A percentile compares a stretch with the other conserved stretches of the same genome.
These are phyloP conservation scores for Heterotis niloticus DNA, from an alignment of 2,113 vertebrate genomes.

Conservation along the genomic window DNA sequence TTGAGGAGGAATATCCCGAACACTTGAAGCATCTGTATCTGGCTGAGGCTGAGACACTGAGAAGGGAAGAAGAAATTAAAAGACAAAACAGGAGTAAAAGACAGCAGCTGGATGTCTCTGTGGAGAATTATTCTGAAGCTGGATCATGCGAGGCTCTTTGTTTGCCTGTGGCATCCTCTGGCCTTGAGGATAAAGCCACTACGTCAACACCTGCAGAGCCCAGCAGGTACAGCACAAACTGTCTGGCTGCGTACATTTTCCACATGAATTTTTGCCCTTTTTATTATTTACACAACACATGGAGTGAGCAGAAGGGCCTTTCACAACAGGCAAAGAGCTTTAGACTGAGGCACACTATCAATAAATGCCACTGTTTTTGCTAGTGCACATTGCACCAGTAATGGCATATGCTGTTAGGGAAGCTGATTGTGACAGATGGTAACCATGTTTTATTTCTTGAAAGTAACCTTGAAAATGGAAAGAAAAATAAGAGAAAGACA, in stretches of 20 bases:
- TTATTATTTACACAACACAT: not conserved
- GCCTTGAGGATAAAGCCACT: not conserved
- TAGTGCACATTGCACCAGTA: too few species aligned
- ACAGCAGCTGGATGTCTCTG: slow-evolving; percentile 31
- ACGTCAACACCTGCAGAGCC: not conserved
- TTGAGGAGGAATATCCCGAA: slow-evolving; percentile 80
- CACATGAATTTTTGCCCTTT: not conserved
- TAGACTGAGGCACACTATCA: too few species aligned
- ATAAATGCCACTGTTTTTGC: too few species aligned
- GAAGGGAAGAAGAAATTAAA: slow-evolving; percentile 57
- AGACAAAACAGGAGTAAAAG: slow-evolving; percentile 49
- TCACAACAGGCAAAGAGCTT: too few species aligned
- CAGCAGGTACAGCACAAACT: not conserved
- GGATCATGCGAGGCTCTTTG: not conserved
- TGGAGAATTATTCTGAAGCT: slow-evolving; percentile 28
- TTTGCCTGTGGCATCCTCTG: not conserved
- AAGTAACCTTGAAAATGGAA: slow-evolving; percentile 54
- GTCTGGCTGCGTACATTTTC: not conserved
- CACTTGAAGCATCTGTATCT: slow-evolving; percentile 89
- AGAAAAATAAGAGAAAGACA: slow-evolving; percentile 71
- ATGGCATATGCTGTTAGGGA: not conserved
- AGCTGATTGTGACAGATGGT: not conserved
- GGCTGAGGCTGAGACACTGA: slow-evolving; percentile 79
- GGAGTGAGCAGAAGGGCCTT: too few species aligned
- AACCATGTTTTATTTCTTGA: slow-evolving; percentile 26